A percentile compares a stretch with the other conserved stretches of the same genome.
These are phyloP conservation scores for Nesogale talazaci DNA, from an alignment of 2,113 vertebrate species.

Conservation along the genomic window DNA sequence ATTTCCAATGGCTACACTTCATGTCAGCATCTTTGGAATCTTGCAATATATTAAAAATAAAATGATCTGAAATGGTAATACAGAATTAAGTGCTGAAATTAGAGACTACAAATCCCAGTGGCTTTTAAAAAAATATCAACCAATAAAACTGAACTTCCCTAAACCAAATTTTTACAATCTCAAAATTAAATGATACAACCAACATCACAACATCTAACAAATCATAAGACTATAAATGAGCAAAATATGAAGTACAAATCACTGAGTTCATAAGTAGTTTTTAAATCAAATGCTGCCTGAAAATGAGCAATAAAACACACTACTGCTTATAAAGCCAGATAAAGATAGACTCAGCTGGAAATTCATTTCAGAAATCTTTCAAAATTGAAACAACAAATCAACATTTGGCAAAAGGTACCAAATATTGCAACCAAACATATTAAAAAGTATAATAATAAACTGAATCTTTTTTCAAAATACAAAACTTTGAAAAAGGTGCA, in stretches of 20 bases:
- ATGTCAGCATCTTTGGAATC: neutral
- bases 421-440: neutral
- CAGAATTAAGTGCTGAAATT: neutral
- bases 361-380: constrained; percentile 10
- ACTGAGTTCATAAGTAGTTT: neutral
- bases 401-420: neutral
- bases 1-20: neutral
- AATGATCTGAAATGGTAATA: neutral
- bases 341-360: constrained; percentile 12
- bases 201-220: neutral
- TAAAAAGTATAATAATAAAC: constrained; percentile 25
- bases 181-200: neutral
- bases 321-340: neutral
- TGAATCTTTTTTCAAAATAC: neutral
- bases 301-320: neutral
- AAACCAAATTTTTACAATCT: neutral
- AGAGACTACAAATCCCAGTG: neutral
- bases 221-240: neutral
- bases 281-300: neutral
- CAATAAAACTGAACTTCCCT: neutral
- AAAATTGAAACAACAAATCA: constrained; percentile 49
- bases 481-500: neutral
- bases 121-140: neutral
- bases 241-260: neutral
- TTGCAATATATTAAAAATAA: neutral